Conservation (phyloP, 2,113 vertebrate genomes). For the Cavia porcellus region DNA sequence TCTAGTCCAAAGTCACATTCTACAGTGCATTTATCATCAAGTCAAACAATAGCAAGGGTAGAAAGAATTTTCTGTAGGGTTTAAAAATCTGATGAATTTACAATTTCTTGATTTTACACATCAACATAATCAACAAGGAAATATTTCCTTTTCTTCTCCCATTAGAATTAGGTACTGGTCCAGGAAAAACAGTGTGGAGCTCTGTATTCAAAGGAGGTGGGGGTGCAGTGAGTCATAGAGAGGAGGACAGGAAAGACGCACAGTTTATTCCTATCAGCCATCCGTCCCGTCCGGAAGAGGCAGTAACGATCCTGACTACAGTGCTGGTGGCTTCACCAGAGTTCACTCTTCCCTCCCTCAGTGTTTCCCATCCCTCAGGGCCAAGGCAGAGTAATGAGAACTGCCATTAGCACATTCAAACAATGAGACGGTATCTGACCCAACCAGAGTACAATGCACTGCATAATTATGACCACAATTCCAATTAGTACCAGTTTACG, state of each 20-base stretch:
- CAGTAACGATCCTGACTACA: background rate
- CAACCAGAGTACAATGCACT: background rate
- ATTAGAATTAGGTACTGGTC: background rate
- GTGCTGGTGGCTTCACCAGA: background rate
- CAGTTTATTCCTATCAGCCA: background rate
- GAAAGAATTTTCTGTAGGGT: constrained; percentile 21
- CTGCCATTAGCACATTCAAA: background rate
- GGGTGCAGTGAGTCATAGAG: background rate
- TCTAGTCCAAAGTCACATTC: background rate
- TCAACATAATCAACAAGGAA: background rate
- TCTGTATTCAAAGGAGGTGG: constrained; percentile 2
- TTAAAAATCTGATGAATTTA: background rate
- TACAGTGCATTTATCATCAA: background rate
- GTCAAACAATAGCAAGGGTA: background rate
- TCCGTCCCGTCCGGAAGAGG: background rate
- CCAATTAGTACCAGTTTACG: constrained; percentile 14
- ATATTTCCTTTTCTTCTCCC: constrained; percentile 19
- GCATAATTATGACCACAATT: background rate
- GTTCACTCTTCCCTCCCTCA: background rate
- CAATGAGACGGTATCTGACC: background rate
- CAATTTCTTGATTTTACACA: constrained; percentile 50
- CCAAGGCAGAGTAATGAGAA: background rate
- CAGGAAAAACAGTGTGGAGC: background rate
- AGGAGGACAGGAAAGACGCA: background rate
- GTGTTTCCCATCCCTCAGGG: background rate